Percentiles rank a stretch among this genome's conserved stretches.
phyloP scores from a whole-genome alignment of 2,888 invertebrate species.

The Caenorhabditis wallacei region DNA sequence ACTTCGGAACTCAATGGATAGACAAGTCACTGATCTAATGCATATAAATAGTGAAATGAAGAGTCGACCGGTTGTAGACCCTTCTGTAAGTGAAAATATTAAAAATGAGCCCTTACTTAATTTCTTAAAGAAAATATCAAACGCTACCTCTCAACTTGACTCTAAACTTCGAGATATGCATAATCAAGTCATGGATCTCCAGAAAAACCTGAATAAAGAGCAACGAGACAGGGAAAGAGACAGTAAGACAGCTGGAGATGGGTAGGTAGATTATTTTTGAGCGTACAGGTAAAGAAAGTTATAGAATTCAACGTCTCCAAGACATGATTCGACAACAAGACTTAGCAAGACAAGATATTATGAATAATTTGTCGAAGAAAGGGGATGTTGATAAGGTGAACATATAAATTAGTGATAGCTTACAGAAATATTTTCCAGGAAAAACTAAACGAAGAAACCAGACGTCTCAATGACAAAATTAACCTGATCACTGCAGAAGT shows the following conservation, averaged over 20 bases:
- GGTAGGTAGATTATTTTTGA: conserved; percentile 58
- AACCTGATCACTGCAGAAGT: conserved; percentile 79
- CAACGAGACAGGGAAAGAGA: conserved; percentile 77
- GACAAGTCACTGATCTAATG: conserved; percentile 70
- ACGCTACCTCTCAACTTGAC: conserved; percentile 77
- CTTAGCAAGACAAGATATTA: conserved; percentile 75
- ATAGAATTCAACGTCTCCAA: conserved; percentile 78
- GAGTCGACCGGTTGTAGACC: conserved; percentile 78
- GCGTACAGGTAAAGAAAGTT: not conserved
- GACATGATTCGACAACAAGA: conserved; percentile 79
- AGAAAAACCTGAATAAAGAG: conserved; percentile 76
- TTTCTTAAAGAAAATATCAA: conserved; percentile 74
- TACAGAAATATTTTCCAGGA: conserved; percentile 52
- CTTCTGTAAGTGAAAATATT: conserved; percentile 62
- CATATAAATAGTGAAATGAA: conserved; percentile 71
- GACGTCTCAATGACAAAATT: conserved; percentile 79
- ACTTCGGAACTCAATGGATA: conserved; percentile 66
- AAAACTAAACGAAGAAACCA: conserved; percentile 79
- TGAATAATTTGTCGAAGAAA: conserved; percentile 76
- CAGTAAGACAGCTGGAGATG: conserved; percentile 70
- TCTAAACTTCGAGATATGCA: conserved; percentile 79
- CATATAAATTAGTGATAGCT: not conserved
- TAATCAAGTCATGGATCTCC: conserved; percentile 77
- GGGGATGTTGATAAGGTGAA: conserved; percentile 76
- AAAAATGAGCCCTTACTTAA: not conserved